Conservation (phyloP, 2,113 vertebrate genomes). For the Syrrhaptes paradoxus region DNA sequence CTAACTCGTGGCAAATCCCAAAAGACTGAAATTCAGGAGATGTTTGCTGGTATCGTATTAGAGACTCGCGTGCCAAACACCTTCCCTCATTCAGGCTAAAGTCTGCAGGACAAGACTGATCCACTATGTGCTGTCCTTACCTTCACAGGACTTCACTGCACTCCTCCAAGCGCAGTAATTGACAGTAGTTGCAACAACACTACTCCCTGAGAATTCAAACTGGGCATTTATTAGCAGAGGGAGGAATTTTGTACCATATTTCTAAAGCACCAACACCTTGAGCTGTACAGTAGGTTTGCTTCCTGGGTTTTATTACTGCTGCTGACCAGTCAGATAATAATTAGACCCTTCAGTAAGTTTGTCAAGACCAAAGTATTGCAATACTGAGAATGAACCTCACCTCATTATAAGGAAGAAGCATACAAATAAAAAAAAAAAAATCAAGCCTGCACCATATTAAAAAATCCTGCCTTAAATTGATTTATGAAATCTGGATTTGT, state of each 20-base stretch:
- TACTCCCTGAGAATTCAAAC: neutral
- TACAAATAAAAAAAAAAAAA: neutral
- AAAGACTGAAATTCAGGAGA: neutral
- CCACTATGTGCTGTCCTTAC: neutral
- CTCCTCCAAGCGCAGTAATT: rapidly evolving
- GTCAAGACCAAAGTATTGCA: neutral
- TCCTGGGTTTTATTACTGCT: rapidly evolving
- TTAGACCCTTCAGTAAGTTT: neutral
- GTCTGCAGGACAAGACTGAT: neutral
- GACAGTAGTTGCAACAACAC: neutral
- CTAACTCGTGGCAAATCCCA: neutral
- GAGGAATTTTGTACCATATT: neutral
- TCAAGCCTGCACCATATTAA: neutral
- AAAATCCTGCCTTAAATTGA: neutral
- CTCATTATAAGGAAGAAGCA: rapidly evolving
- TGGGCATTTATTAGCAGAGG: rapidly evolving
- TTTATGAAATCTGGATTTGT: neutral
- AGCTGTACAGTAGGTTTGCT: neutral
- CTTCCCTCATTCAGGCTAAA: neutral
- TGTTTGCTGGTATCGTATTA: neutral
- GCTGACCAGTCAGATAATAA: neutral
- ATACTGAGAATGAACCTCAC: neutral
- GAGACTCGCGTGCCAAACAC: rapidly evolving
- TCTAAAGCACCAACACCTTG: neutral
- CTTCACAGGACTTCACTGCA: neutral